Percentiles rank a stretch among this genome's conserved stretches.
Conservation (phyloP, 2,888 invertebrate species). For the Eumacrocentrus americanus region DNA sequence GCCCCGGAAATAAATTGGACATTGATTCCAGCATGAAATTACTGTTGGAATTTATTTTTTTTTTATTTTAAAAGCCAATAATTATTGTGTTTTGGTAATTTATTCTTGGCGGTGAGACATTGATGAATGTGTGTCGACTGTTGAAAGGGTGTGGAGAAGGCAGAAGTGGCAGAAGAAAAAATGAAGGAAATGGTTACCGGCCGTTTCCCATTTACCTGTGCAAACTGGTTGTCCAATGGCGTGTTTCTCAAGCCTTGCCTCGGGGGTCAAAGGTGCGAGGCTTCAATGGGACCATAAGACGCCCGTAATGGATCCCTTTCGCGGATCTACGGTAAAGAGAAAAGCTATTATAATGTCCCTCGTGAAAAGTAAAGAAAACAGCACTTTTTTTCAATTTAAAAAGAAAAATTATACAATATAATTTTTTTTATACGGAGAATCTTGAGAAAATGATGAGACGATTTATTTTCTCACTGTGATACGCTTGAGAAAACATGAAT, state of each 20-base stretch:
- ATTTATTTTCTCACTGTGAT: not conserved
- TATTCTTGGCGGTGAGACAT: slow-evolving; percentile 19
- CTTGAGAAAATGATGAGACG: not conserved
- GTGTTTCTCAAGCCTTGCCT: slow-evolving; percentile 30
- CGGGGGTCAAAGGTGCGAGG: slow-evolving; percentile 47
- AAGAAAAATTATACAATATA: slow-evolving; percentile 6
- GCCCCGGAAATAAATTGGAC: slow-evolving; percentile 1
- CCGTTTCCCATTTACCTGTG: slow-evolving; percentile 47
- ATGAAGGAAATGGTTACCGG: slow-evolving; percentile 36
- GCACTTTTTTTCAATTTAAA: slow-evolving; percentile 8
- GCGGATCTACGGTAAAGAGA: slow-evolving; percentile 27
- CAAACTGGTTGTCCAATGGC: slow-evolving; percentile 45
- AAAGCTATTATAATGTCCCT: slow-evolving; percentile 27
- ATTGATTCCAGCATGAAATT: too few relatives aligned
- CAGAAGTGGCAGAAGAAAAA: slow-evolving; percentile 12
- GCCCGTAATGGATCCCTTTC: slow-evolving; percentile 50
- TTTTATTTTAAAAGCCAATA: too few relatives aligned
- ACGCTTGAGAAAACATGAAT: not conserved
- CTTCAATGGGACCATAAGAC: slow-evolving; percentile 52
- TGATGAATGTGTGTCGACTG: slow-evolving; percentile 25
- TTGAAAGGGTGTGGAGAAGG: slow-evolving; percentile 4
- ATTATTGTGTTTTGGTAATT: slow-evolving; percentile 17
- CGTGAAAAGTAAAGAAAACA: slow-evolving; percentile 18
- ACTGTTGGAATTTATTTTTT: not conserved
- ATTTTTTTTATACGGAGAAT: not conserved